Conservation (phyloP, 2,888 invertebrate genomes). For the Macrosoma leucophasiata region DNA sequence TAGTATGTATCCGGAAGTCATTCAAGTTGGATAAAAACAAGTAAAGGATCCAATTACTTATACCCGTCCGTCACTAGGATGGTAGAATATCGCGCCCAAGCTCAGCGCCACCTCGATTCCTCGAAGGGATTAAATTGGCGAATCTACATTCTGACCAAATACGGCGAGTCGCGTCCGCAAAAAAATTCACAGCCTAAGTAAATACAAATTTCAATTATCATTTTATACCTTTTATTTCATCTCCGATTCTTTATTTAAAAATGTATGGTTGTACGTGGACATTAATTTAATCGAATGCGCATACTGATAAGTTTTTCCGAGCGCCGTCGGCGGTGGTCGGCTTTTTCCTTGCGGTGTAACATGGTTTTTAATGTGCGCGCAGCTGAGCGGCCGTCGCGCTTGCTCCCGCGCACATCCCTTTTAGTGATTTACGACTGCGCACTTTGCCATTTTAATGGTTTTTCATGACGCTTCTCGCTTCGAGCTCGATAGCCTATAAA, state of each 20-base stretch:
- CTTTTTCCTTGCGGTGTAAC: slow-evolving; percentile 63
- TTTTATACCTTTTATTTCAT: slow-evolving; percentile 62
- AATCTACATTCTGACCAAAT: slow-evolving; percentile 59
- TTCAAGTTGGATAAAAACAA: slow-evolving; percentile 19
- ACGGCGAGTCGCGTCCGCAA: slow-evolving; percentile 49
- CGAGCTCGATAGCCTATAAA: slow-evolving; percentile 57
- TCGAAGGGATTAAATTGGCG: slow-evolving; percentile 62
- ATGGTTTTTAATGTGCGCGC: slow-evolving; percentile 53
- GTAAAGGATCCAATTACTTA: slow-evolving; percentile 38
- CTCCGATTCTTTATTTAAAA: slow-evolving; percentile 59
- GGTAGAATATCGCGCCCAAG: slow-evolving; percentile 23
- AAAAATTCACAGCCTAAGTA: slow-evolving; percentile 56
- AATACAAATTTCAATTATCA: slow-evolving; percentile 73
- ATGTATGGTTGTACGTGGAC: slow-evolving; percentile 41
- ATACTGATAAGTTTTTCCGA: slow-evolving; percentile 66
- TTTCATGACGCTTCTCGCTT: slow-evolving; percentile 57
- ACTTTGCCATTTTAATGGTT: slow-evolving; percentile 56
- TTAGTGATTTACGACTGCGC: slow-evolving; percentile 60
- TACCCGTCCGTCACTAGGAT: slow-evolving; percentile 41
- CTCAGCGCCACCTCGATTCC: slow-evolving; percentile 47
- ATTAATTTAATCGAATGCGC: slow-evolving; percentile 65
- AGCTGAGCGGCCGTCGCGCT: slow-evolving; percentile 28
- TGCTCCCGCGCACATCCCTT: slow-evolving; percentile 36
- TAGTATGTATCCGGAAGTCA: too few species aligned
- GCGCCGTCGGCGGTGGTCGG: slow-evolving; percentile 55